Conservation (phyloP, 2,113 vertebrate genomes). For the Ammospiza nelsoni region DNA sequence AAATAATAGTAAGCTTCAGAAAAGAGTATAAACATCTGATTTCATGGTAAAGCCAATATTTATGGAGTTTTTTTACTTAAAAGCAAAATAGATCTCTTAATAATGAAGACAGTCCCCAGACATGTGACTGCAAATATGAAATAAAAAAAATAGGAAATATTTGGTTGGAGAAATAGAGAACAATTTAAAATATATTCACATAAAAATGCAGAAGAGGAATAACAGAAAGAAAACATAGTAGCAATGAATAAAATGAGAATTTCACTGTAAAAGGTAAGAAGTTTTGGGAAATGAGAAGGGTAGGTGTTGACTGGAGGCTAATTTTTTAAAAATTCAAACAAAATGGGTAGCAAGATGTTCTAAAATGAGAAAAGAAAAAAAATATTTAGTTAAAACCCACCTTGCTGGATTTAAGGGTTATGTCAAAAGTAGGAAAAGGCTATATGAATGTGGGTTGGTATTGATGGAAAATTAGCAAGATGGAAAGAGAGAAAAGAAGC, state of each 20-base stretch:
- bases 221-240: background rate
- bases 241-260: background rate
- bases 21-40: background rate
- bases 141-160: background rate
- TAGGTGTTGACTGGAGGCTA: background rate
- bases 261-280: background rate
- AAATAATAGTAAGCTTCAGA: background rate
- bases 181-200: background rate
- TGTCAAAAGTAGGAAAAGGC: background rate
- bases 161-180: background rate
- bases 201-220: background rate
- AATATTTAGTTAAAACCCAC: accelerated
- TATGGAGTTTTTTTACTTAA: background rate
- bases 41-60: background rate
- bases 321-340: background rate
- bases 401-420: background rate
- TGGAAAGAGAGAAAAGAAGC: background rate
- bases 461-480: background rate
- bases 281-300: background rate
- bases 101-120: background rate
- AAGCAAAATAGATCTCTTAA: background rate
- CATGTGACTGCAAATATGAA: background rate
- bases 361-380: background rate
- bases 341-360: background rate
- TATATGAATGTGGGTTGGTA: accelerated